phyloP scores from a whole-genome alignment of 1,140 invertebrate species.

The Drosophila paulistorum region DNA sequence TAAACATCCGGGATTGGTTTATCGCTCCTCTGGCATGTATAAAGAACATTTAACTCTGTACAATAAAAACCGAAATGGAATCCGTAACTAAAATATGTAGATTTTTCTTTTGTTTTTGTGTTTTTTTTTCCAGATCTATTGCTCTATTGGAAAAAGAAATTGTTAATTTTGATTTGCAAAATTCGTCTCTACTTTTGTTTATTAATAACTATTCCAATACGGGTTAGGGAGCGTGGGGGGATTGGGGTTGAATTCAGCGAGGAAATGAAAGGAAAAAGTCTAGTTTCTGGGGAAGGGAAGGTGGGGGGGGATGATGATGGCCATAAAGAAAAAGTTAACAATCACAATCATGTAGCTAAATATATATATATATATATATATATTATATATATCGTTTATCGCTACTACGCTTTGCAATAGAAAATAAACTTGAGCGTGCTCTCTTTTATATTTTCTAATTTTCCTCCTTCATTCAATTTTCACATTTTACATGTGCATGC shows the following conservation, averaged over 20 bases:
- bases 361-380: too few species aligned
- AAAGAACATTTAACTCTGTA: conserved; percentile 12
- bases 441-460: neutral
- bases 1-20: conserved; percentile 35
- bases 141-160: conserved; percentile 14
- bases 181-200: conserved; percentile 28
- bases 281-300: neutral
- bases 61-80: conserved; percentile 14
- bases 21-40: conserved; percentile 18
- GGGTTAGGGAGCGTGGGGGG: neutral
- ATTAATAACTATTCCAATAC: conserved; percentile 40
- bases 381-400: too few species aligned
- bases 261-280: neutral
- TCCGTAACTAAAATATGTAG: conserved; percentile 8
- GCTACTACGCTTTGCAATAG: neutral
- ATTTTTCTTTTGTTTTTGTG: neutral
- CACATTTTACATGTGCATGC: neutral
- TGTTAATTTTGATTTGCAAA: conserved; percentile 40
- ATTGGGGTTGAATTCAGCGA: neutral
- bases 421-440: neutral
- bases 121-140: conserved; percentile 1
- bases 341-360: too few species aligned
- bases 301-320: neutral
- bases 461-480: neutral
- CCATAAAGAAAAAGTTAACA: too few species aligned